Conservation (phyloP, 92 coral and sea anemone genomes). For the Hydrozoanthus gracilis region DNA sequence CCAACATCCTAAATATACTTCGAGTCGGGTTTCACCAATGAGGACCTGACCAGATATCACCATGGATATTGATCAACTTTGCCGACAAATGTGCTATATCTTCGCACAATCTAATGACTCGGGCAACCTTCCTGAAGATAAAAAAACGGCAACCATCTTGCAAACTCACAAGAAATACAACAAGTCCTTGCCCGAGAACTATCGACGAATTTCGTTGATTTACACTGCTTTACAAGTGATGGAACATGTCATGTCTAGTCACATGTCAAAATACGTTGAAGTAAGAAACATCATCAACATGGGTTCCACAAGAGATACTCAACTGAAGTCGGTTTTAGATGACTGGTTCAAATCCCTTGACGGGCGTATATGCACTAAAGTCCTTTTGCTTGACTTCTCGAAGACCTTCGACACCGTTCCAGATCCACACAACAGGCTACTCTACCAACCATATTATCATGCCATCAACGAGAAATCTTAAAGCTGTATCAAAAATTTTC, state of each 20-base stretch:
- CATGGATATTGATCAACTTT: constrained; percentile 27
- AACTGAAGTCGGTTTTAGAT: constrained; percentile 5
- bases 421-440: background rate
- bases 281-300: background rate
- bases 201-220: constrained; percentile 24
- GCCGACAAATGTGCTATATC: constrained; percentile 1
- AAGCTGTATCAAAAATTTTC: no score
- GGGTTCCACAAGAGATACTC: background rate
- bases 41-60: constrained; percentile 19
- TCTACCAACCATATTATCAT: no score
- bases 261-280: background rate
- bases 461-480: no score
- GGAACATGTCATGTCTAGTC: constrained; percentile 23
- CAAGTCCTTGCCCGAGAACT: constrained; percentile 23
- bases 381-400: constrained; percentile 26
- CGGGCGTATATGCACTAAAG: constrained; percentile 3
- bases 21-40: background rate
- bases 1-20: background rate
- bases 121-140: constrained; percentile 20
- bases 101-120: constrained; percentile 41
- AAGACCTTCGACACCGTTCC: no score
- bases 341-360: constrained; percentile 12
- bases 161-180: constrained; percentile 13
- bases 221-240: background rate
- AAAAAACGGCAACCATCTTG: constrained; percentile 20